Evolutionary conservation across 2,888 invertebrate species (phyloP).

Genomic region (Digitonthophagus gazella): DNA sequence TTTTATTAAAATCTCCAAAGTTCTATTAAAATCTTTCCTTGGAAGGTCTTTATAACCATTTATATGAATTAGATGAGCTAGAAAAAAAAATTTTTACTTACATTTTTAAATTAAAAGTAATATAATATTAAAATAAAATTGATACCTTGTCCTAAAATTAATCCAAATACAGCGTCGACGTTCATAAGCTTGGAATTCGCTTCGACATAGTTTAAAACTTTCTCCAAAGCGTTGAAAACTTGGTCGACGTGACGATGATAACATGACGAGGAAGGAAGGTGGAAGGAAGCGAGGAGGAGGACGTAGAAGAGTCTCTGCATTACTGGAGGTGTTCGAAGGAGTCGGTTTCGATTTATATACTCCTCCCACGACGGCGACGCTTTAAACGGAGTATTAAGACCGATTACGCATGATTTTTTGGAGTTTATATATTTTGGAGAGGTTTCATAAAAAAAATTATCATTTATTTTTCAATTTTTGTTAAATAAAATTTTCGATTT

Average conservation of each 20-base stretch:
- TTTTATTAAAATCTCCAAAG: background rate
- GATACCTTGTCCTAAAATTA: conserved; percentile 48
- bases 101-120: background rate
- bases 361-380: too few relatives aligned
- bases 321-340: conserved; percentile 25
- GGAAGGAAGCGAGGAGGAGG: conserved; percentile 1
- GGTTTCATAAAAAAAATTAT: too few relatives aligned
- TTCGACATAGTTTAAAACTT: conserved; percentile 42
- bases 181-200: conserved; percentile 45
- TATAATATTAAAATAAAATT: background rate
- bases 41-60: background rate
- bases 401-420: too few relatives aligned
- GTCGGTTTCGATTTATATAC: conserved; percentile 25
- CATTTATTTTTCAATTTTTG: too few relatives aligned
- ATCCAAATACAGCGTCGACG: conserved; percentile 45
- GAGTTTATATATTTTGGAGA: too few relatives aligned
- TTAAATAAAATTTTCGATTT: too few relatives aligned
- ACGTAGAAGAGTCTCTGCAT: conserved; percentile 22
- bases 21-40: background rate
- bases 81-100: conserved; percentile 2
- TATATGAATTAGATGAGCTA: background rate
- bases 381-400: too few relatives aligned
- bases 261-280: background rate
- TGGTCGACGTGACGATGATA: conserved; percentile 16
- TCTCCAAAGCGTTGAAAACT: conserved; percentile 32